These are phyloP conservation scores for Phenacoccus solenopsis DNA, from an alignment of 1,140 invertebrate genomes.

Conservation along the genomic window DNA sequence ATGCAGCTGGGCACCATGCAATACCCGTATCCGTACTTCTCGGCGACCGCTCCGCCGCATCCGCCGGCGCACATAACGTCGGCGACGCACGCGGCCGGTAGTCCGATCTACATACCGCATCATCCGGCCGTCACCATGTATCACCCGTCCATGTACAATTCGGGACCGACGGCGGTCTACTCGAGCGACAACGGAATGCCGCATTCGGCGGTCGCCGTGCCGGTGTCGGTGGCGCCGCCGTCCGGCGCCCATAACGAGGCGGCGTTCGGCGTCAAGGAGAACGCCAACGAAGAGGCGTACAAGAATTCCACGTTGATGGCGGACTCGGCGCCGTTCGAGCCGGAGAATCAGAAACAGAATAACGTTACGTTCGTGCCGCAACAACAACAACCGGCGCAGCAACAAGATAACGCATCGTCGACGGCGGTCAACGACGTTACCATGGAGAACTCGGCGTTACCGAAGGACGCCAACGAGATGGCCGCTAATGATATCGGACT, in stretches of 20 bases:
- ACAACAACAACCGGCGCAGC: too few species aligned
- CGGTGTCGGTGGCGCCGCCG: background rate
- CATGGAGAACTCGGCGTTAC: too few species aligned
- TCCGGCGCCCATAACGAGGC: background rate
- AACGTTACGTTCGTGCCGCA: too few species aligned
- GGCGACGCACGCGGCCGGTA: background rate
- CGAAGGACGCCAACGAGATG: too few species aligned
- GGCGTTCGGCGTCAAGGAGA: background rate
- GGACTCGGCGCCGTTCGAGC: background rate
- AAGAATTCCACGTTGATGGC: background rate
- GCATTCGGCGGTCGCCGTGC: background rate
- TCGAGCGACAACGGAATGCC: background rate
- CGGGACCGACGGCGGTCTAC: background rate
- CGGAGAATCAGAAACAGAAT: conserved; percentile 5
- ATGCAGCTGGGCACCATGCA: background rate
- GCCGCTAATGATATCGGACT: too few species aligned
- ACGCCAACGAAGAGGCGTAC: background rate
- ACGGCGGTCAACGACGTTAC: too few species aligned
- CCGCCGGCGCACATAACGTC: background rate
- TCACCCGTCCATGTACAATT: background rate
- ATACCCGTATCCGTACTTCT: background rate
- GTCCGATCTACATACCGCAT: conserved; percentile 7
- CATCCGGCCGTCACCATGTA: background rate
- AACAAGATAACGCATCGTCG: too few species aligned
- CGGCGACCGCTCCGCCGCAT: background rate